These are phyloP conservation scores for Stenurella melanura DNA, from an alignment of 2,888 invertebrate genomes.

Conservation along the genomic window DNA sequence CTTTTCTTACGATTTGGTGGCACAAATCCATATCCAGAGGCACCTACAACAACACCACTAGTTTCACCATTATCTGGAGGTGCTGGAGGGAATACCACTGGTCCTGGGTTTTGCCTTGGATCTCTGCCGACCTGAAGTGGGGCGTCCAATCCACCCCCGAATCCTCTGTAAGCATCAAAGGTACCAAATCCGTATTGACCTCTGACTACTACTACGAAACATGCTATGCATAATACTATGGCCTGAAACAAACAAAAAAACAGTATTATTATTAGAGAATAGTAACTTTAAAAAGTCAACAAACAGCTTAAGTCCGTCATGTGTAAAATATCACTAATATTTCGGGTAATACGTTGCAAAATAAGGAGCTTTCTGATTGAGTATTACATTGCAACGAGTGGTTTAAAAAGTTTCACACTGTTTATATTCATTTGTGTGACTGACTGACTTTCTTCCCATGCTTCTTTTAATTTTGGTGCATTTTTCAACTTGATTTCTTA, in stretches of 20 bases:
- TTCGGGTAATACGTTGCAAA: too few relatives aligned
- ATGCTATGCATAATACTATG: slow-evolving; percentile 58
- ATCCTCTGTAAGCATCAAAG: slow-evolving; percentile 71
- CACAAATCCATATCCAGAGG: slow-evolving; percentile 90
- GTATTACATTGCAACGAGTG: too few relatives aligned
- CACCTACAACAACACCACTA: slow-evolving; percentile 88
- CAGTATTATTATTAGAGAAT: not conserved
- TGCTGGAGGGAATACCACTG: slow-evolving; percentile 86
- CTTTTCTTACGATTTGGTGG: slow-evolving; percentile 77
- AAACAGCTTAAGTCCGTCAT: too few relatives aligned
- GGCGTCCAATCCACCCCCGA: slow-evolving; percentile 72
- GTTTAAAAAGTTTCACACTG: too few relatives aligned
- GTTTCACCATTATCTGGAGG: slow-evolving; percentile 80
- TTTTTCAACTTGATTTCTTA: too few relatives aligned
- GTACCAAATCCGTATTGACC: slow-evolving; percentile 70
- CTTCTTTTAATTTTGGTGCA: too few relatives aligned
- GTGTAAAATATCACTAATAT: too few relatives aligned
- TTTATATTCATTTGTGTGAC: too few relatives aligned
- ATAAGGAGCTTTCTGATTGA: too few relatives aligned
- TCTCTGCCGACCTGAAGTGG: slow-evolving; percentile 75
- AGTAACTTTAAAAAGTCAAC: too few relatives aligned
- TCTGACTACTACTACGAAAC: slow-evolving; percentile 65
- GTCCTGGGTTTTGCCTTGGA: slow-evolving; percentile 81
- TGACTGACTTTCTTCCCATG: too few relatives aligned
- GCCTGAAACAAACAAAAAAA: slow-evolving; percentile 55